Conservation (phyloP, 2,888 invertebrate species). For the Meta bourneti region DNA sequence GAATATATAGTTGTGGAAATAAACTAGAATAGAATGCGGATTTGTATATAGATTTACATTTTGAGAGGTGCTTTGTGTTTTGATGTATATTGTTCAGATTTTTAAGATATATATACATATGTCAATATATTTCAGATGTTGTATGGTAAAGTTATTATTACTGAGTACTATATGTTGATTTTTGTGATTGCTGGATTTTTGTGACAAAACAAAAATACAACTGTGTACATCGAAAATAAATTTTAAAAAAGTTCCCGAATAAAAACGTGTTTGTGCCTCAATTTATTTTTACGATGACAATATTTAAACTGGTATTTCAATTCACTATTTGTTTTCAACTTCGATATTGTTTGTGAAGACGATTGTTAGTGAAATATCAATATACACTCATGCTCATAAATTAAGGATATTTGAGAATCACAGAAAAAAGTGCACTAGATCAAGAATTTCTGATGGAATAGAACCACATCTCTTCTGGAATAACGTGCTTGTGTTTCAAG, state of each 20-base stretch:
- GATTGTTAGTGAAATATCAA: too few species aligned
- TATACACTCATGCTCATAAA: too few species aligned
- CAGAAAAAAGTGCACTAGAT: too few species aligned
- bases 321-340: too few species aligned
- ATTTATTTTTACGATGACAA: too few species aligned
- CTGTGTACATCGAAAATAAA: conserved; percentile 78
- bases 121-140: conserved; percentile 66
- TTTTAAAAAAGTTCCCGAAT: neutral
- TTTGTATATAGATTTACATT: conserved; percentile 74
- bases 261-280: too few species aligned
- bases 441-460: too few species aligned
- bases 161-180: conserved; percentile 32
- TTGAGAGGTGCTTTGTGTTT: conserved; percentile 75
- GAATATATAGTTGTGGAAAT: conserved; percentile 8
- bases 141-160: conserved; percentile 43
- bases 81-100: conserved; percentile 66
- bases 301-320: too few species aligned
- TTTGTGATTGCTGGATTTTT: conserved; percentile 60
- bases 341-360: too few species aligned
- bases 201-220: conserved; percentile 28
- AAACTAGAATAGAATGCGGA: conserved; percentile 47
- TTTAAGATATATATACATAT: conserved; percentile 61
- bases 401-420: too few species aligned
- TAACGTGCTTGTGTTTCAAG: too few species aligned
- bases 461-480: too few species aligned